Base-by-base conservation (phyloP, 2,888 invertebrate genomes). In the Polyploca ridens region DNA sequence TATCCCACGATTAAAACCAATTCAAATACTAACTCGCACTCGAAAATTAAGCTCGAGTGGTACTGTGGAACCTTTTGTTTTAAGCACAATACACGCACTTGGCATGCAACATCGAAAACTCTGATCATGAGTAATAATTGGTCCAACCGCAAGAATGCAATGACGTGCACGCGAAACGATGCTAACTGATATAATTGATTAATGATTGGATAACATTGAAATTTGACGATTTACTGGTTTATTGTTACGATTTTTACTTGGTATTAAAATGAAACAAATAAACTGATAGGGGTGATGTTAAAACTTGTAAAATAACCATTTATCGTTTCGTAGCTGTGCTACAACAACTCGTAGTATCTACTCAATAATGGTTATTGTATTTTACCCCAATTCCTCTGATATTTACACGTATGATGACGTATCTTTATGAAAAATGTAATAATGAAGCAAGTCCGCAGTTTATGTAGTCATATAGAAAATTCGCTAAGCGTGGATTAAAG, bases 1-100 rank as follows among this genome's bases (percentile, higher is more conserved):
- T 93, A 94, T 93, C 91, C 92, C 92, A 91, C 94, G 94, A 93
- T 93, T 93, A 93, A 90, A 89, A 90, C 88, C 90, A 91, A 92
- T 92, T 93, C 92, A 91, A 92, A 91, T 85, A 91, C 93, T 93
- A 93, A 93, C 90, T 89, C 91, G 88, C 89, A 88, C 93, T 93
- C 90, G 75, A 91, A 93, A 93, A 93, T 93, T 93, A 91, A 93
- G 87, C 91, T 92, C 81, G 86, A 93, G 90, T 90, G 88, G 88
- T 87, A 78, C 86, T 89, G 83, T 83, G 71, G 80, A 76, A 77
- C 82, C 85, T 84, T 91, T 93, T 94, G 93, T 93, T 93, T 93
- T 90, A 90, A 82, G 83, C 82, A 93, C 93, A 93, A 93, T 92
- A 85, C 88, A 76, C 73, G 74, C 86, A 85, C 87, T 86, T 83